These are phyloP conservation scores for Puntigrus tetrazona DNA, from an alignment of 2,113 vertebrate species.

Conservation along the genomic window DNA sequence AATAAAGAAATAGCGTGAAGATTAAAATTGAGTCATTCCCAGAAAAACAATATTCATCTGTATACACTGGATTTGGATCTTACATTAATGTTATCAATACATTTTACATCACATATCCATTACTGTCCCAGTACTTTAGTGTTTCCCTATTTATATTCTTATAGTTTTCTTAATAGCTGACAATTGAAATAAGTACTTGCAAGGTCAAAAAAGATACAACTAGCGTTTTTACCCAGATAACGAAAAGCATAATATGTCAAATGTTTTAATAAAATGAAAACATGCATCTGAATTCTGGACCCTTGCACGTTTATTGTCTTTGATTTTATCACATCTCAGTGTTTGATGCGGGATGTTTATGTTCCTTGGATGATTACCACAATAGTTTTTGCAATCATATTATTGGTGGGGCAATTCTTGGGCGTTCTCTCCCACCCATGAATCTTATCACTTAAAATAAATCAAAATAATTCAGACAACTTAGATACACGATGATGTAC, in stretches of 20 bases:
- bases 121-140: not conserved
- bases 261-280: not conserved
- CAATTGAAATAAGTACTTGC: not conserved
- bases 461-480: not conserved
- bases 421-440: slow-evolving; percentile 22
- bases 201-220: not conserved
- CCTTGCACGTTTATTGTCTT: slow-evolving; percentile 32
- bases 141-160: not conserved
- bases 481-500: not conserved
- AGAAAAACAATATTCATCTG: not conserved
- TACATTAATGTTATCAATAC: not conserved
- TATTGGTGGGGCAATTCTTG: slow-evolving; percentile 30
- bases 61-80: not conserved
- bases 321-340: slow-evolving; percentile 10
- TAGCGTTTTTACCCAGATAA: not conserved
- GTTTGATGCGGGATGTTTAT: slow-evolving; percentile 41
- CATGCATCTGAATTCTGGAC: slow-evolving; percentile 6
- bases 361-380: slow-evolving; percentile 46
- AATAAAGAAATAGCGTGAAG: too few relatives aligned
- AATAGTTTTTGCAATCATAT: slow-evolving; percentile 44
- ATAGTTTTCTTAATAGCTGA: not conserved
- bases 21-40: not conserved
- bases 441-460: slow-evolving; percentile 30
- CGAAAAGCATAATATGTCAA: not conserved
- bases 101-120: not conserved